phyloP scores from a whole-genome alignment of 2,797 vertebrate genomes.

The Cyclura pinguis region DNA sequence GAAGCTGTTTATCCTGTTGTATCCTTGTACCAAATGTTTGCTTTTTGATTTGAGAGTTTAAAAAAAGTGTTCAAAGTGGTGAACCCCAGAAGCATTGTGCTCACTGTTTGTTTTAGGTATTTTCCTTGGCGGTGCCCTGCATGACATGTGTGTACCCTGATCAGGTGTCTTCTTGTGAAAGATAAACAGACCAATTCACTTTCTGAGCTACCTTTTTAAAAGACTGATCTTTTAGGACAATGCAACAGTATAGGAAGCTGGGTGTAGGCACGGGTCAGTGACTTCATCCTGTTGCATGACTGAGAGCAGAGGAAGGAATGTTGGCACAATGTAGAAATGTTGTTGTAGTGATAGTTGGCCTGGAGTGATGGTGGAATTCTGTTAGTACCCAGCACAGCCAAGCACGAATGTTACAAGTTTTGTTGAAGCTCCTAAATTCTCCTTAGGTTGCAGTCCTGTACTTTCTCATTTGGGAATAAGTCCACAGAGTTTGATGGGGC shows the following conservation, averaged over 20 bases:
- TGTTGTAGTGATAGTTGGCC: slow-evolving; percentile 52
- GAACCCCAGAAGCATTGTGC: background rate
- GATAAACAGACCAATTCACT: background rate
- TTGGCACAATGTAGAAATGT: slow-evolving; percentile 68
- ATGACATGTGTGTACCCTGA: background rate
- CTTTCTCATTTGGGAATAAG: background rate
- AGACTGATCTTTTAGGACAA: slow-evolving; percentile 55
- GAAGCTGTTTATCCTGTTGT: background rate
- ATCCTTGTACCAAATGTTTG: background rate
- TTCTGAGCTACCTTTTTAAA: slow-evolving; percentile 35
- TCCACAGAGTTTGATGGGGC: background rate
- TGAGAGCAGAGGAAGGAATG: slow-evolving; percentile 55
- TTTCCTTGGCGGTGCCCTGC: background rate
- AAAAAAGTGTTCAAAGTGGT: background rate
- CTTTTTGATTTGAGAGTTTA: background rate
- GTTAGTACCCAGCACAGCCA: slow-evolving; percentile 64
- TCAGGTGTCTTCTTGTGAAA: background rate
- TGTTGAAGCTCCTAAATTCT: slow-evolving; percentile 54
- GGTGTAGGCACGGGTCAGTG: slow-evolving; percentile 33
- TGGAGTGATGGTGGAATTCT: slow-evolving; percentile 70
- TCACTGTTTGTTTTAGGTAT: background rate
- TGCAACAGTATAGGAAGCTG: slow-evolving; percentile 54
- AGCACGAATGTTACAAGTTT: slow-evolving; percentile 59
- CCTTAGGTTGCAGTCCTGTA: background rate
- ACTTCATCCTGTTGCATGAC: slow-evolving; percentile 58